Evolutionary conservation across 1,140 invertebrate genomes (phyloP), one percentile per base, ranked within the genome.

Genomic region (Popillia japonica): DNA sequence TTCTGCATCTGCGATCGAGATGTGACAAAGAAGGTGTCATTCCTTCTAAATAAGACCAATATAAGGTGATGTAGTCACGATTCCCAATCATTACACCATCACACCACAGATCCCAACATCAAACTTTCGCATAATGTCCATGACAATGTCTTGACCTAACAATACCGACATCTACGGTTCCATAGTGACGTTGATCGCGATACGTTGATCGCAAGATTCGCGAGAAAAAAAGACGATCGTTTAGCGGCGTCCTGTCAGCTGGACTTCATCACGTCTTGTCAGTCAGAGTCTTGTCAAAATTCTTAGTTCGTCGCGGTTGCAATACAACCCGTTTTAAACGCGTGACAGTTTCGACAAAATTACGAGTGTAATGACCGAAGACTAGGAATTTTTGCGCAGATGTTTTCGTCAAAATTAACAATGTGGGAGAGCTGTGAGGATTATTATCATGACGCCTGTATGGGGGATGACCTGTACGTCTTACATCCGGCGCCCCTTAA

Each of bases 381-480:
- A 68, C 23, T 42, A 55, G 44, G 41, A 41, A 48, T 27, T 48
- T n/a, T 48, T 55, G 10, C 41, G 42, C 42, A 27, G 41, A 48
- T n/a, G 22, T 11, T 23, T 41, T 34, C 72, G 6, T 55, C 48
- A 55, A 41, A 74, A 76, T 42, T 11, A 27, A 64, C 72, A 75
- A 80, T 80, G 79, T 80, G 79, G 79, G 76, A 80, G 40, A 55
- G 72, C 40, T 80, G 74, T 55, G 79, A 78, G 27, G 73, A 80
- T 3, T 80, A 75, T 72, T 34, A 68, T 22, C 42, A 78, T 27
- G 79, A 20, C 22, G 48, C 14, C 23, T 68, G 73, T 20, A 34
- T 27, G 72, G 40, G 20, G 6, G 64, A 68, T 55, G 78, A 55
- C 11, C 78, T 48, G 3, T 77, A 68, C 61, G 72, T 76, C 14